Percentiles rank a stretch among this genome's conserved stretches.
phyloP scores from a whole-genome alignment of 1,140 invertebrate genomes.

The Drosophila lini region DNA sequence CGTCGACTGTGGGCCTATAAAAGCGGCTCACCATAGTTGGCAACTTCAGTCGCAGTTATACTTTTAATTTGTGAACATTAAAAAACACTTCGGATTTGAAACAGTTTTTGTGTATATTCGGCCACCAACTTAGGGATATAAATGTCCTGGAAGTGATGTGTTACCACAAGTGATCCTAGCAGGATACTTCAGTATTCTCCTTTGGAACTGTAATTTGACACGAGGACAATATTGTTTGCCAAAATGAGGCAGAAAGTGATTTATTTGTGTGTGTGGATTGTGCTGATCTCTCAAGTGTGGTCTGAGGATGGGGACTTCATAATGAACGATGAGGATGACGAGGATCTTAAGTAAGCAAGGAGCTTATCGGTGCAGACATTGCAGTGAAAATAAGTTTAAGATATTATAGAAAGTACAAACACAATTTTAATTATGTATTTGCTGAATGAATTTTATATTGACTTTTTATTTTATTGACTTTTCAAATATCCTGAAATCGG shows the following conservation, averaged over 20 bases:
- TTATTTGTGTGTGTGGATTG: constrained; percentile 33
- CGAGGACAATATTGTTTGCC: not conserved
- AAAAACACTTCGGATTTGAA: constrained; percentile 1
- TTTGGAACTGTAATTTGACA: not conserved
- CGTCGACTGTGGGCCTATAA: constrained; percentile 51
- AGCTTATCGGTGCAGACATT: not conserved
- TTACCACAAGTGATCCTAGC: constrained; percentile 38
- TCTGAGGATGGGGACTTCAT: constrained; percentile 63
- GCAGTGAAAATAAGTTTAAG: not conserved
- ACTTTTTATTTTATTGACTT: no score
- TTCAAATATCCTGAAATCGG: no score
- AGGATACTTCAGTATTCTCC: constrained; percentile 5
- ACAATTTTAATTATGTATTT: not conserved
- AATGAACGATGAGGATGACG: constrained; percentile 63
- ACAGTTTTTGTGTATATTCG: not conserved
- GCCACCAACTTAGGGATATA: constrained; percentile 1
- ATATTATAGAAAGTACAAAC: not conserved
- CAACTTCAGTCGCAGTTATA: constrained; percentile 55
- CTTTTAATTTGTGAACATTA: constrained; percentile 12
- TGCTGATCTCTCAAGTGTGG: constrained; percentile 34
- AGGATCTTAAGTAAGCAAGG: constrained; percentile 55
- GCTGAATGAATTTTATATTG: no score
- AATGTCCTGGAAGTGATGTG: constrained; percentile 40
- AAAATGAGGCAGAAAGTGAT: constrained; percentile 56
- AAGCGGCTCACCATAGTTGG: constrained; percentile 28